phyloP scores from a whole-genome alignment of 2,888 invertebrate genomes.

The Coelopa pilipes region DNA sequence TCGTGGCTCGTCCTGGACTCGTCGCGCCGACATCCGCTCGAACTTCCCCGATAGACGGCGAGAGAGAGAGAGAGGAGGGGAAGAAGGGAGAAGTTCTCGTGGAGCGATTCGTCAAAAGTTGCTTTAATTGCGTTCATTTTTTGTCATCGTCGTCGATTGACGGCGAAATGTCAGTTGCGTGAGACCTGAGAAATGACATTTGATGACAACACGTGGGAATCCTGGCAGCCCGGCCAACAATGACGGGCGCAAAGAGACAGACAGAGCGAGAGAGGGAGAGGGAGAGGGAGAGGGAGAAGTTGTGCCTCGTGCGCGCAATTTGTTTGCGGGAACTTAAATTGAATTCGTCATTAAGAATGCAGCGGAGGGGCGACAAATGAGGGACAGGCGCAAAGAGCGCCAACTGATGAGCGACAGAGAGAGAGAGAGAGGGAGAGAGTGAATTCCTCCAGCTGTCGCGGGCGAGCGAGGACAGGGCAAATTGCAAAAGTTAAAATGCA shows the following conservation, averaged over 20 bases:
- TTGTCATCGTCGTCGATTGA: background rate
- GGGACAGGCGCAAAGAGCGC: background rate
- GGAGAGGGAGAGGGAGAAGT: background rate
- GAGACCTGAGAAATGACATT: background rate
- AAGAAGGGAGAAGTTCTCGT: background rate
- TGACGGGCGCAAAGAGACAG: background rate
- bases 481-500: no score
- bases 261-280: background rate
- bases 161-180: conserved; percentile 23
- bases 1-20: no score
- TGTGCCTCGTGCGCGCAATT: conserved; percentile 25
- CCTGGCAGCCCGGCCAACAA: background rate
- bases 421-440: no score
- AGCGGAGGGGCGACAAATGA: background rate
- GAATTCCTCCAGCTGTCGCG: no score
- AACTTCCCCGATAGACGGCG: no score
- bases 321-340: conserved; percentile 38
- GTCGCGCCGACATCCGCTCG: no score
- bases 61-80: no score
- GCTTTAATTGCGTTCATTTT: conserved; percentile 20
- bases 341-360: conserved; percentile 38
- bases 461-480: no score
- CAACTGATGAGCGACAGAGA: background rate
- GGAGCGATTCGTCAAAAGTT: conserved; percentile 15
- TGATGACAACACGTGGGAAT: conserved; percentile 28